phyloP scores from a whole-genome alignment of 2,113 vertebrate genomes.

The Phyllostomus hastatus region DNA sequence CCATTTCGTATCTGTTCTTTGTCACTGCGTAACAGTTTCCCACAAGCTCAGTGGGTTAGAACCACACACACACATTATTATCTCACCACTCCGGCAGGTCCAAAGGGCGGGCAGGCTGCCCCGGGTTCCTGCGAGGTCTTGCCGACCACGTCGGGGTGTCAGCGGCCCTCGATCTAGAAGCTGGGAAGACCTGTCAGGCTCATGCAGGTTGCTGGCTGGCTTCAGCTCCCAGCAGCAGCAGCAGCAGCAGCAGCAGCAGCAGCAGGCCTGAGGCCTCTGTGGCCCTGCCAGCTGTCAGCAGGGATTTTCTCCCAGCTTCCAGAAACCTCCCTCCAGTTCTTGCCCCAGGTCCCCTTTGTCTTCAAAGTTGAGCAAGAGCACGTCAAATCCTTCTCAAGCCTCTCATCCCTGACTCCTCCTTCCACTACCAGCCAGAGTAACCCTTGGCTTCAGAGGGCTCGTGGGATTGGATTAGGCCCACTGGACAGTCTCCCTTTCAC shows the following conservation, averaged over 20 bases:
- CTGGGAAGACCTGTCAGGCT: background rate
- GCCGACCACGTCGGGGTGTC: background rate
- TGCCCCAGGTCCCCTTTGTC: background rate
- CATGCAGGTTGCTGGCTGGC: background rate
- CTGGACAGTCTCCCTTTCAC: background rate
- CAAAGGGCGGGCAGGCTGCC: background rate
- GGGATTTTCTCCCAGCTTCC: background rate
- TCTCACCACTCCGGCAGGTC: background rate
- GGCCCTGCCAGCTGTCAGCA: background rate
- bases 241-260: fast-evolving
- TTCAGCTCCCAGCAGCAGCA: background rate
- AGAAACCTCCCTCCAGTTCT: background rate
- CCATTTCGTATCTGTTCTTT: background rate
- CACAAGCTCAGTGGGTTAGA: background rate
- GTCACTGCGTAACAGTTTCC: background rate
- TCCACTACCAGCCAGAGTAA: background rate
- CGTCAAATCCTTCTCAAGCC: background rate
- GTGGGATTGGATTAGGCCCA: fast-evolving
- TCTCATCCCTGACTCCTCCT: background rate
- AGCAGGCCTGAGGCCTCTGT: background rate
- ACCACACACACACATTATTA: background rate
- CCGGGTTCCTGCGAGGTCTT: background rate
- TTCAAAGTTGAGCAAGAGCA: background rate
- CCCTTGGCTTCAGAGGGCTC: too few relatives aligned
- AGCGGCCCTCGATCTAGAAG: too few relatives aligned